Base-by-base conservation (phyloP, 2,888 invertebrate species). In the Coelinius sp. region DNA sequence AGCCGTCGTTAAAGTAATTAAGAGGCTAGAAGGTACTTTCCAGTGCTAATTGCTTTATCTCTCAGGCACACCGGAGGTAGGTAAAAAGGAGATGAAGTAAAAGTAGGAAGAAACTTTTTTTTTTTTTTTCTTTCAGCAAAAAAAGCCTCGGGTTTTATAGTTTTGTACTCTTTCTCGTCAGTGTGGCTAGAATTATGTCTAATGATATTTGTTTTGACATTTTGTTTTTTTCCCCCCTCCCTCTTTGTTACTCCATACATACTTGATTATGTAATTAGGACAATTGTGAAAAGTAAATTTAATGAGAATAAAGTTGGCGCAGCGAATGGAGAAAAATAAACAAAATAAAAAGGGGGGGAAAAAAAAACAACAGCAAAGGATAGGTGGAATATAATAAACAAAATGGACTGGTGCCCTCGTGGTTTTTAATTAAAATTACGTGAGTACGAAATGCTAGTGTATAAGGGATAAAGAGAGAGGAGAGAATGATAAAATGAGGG, bases 401-500 rank as follows among this genome's bases (percentile, higher is more conserved):
- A 72, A 72, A 68, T 68, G 64, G 64, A 72, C 67, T 49, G 67
- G 53, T 67, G 41, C 56, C 53, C 63, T 52, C 22, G 63, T 41
- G 64, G 62, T 64, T 72, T 72, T 72, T 72, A 72, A 72, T 72
- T 72, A 72, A 72, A 68, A 72, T 72, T 68, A 72, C 68, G 64
- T 53, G 56, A 46, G 25, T 31, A 49, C 25, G 46, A 59, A 59
- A 31, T 31, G 59, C 46, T 20, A 20, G 46, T 31, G 31, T 59
- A 35, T 31, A 59, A 59, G 59, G 53, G 31, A 69, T n/a, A n/a
- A 38, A 20, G 46, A 44, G 20, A 22, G 66, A 49, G 46, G 49
- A 12, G 46, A 66, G 27, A 66, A 66, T 31, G 31, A 52, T 8
- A 52, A 22, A 66, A 22, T 10, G 20, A 44, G 12, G 17, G 62